Evolutionary conservation across 2,797 vertebrate genomes (phyloP), one percentile per base, ranked within the genome.

Genomic region (Tapera naevia): DNA sequence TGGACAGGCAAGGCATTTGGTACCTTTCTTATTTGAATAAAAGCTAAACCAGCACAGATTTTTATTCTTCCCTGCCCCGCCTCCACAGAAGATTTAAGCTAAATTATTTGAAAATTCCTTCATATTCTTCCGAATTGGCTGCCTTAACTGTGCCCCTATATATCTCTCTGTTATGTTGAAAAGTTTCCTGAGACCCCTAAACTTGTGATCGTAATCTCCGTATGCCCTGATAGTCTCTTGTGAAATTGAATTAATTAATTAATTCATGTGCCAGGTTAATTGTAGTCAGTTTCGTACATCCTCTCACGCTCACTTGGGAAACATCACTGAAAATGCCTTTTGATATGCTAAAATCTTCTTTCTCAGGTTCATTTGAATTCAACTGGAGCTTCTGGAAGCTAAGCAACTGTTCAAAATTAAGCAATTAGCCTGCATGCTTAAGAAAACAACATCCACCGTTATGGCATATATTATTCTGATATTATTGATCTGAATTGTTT

Each of bases 281-380:
- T 75, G n/a, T 86, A 69, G 50, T 75, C 62, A 46, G 37, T 87
- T 84, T 81, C 51, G 37, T 87, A 48, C 84, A 79, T 95, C 70
- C 51, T 72, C 56, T 89, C 43, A 39, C 0, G 3, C 67, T 95
- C 46, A 35, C 74, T 95, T 81, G 60, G 82, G 80, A 95, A 91
- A 45, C 5, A 2, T 93, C 66, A 75, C 65, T 32, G 83, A 96
- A 94, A 93, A 92, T 88, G 72, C 82, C 45, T 89, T 94, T 85
- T 89, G 80, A 95, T 95, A 83, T 89, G 86, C 80, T 88, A 92
- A 95, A 90, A 84, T 50, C 21, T 90, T 75, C 76, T 88, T 88
- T 88, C 86, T 84, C 33, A 27, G 30, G 48, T 82, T 96, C 46
- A 94, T 96, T 96, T 88, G 41, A 91, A 95, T 95, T 94, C 84